Base-by-base conservation (phyloP, 2,888 invertebrate species). In the Esperia sulphurella region DNA sequence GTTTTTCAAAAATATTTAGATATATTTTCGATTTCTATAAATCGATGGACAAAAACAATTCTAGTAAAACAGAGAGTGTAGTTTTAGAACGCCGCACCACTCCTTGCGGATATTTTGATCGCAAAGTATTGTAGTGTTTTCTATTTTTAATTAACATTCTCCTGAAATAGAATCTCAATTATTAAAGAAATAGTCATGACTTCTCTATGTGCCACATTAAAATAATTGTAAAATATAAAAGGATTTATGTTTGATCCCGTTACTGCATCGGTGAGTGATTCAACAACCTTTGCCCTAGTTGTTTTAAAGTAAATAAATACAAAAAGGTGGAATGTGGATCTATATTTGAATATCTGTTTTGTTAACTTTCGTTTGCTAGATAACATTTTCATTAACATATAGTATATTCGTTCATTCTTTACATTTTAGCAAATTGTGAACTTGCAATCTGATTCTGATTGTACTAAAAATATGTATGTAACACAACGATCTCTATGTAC, bases 61-160 rank as follows among this genome's bases (percentile, higher is more conserved):
- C n/a, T n/a, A n/a, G n/a, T n/a, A 28, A 6, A 28, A 21, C 21
- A 21, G 5, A 21, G 5, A 3, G 21, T 21, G 28, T 44, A 12
- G 57, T 63, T 64, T 62, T 58, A 14, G 62, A 66, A 68, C 68
- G 65, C 46, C 51, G 53, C 55, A 68, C 67, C 69, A 71, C 69
- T 70, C 65, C 65, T 67, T 57, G 57, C 54, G 53, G 57, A 57
- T 68, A 64, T 65, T 68, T 65, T 61, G 60, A 58, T 35, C 10
- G 35, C 1, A n/a, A n/a, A 35, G 1, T 8, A 31, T 10, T 63
- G 52, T 47, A 42, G 51, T 46, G 38, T 54, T 44, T 44, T 47
- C 14, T 51, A 46, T 55, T 52, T 53, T 54, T 50, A 49, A 40
- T 53, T 51, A 48, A 53, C 50, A 43, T 43, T 40, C 28, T 48